Base-by-base conservation (phyloP, 2,888 invertebrate genomes). In the Plebejus argus region DNA sequence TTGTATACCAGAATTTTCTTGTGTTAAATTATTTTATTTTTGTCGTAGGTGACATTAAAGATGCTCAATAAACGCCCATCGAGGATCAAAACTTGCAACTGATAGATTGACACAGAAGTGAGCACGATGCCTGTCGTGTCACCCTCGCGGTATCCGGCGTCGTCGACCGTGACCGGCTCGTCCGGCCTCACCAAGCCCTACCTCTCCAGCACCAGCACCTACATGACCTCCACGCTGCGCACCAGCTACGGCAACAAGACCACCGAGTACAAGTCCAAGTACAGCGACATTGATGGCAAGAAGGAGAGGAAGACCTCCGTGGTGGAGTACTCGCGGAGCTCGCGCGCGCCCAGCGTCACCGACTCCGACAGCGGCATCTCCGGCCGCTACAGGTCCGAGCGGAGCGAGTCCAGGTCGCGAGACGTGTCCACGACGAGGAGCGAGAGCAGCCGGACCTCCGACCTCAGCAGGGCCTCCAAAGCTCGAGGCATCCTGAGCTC, bases 61-160 rank as follows among this genome's bases (percentile, higher is more conserved):
- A 91, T 93, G 93, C 91, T 87, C 89, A 89, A 86, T 84, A 89
- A 86, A 85, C 87, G 88, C 77, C 91, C 89, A 66, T 89, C 92
- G 83, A 90, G 90, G 82, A 86, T 90, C 81, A 92, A 90, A 89
- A 72, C 70, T 66, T 66, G 6, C 33, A 79, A 82, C 78, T 78
- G 75, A 83, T 82, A 78, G 70, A 80, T 75, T 45, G 78, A 79
- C 77, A 77, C 86, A 81, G 23, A 71, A 39, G 10, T 7, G 20
- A 53, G 23, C 77, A 77, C 58, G 12, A 95, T 95, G 95, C 95
- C 95, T 81, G 95, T 95, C 74, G 92, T 95, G 8, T 95, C 95
- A 20, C 95, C 95, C 4, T 95, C 95, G 45, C 87, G 95, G 61
- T 94, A 90, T 82, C 88, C 85, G 49, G 84, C 91, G 0, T 87